These are phyloP conservation scores for Tinea pellionella DNA, from an alignment of 2,888 invertebrate genomes.

Conservation along the genomic window DNA sequence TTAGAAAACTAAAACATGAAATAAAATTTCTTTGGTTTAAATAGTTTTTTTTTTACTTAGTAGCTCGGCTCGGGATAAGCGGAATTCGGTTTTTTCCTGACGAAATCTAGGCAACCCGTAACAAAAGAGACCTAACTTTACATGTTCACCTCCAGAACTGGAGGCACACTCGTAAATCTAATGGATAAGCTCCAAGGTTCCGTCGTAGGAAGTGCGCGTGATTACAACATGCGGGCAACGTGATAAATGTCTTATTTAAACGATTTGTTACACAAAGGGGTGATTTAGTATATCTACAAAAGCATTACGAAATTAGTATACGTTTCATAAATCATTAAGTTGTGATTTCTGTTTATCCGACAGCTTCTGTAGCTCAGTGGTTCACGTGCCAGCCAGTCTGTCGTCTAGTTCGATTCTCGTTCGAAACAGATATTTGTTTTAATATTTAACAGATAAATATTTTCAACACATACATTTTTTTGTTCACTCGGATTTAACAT, in stretches of 20 bases:
- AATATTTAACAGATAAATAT: no score
- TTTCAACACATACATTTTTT: no score
- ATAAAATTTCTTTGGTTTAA: no score
- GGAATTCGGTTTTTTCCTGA: no score
- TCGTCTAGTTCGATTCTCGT: no score
- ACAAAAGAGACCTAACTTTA: background rate
- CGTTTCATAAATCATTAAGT: background rate
- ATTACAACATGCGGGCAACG: constrained; percentile 47
- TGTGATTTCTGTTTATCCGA: constrained; percentile 28
- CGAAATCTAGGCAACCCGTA: background rate
- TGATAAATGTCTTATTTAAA: constrained; percentile 22
- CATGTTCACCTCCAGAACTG: background rate
- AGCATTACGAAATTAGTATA: background rate
- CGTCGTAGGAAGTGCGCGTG: constrained; percentile 25
- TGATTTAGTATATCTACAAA: background rate
- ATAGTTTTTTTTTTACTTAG: no score
- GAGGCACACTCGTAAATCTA: constrained; percentile 41
- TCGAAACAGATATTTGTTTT: no score
- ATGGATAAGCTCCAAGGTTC: constrained; percentile 34
- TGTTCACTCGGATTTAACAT: no score
- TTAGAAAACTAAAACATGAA: no score
- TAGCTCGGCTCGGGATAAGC: no score
- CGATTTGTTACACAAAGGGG: background rate
- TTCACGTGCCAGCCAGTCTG: no score
- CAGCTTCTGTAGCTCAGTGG: no score